Evolutionary conservation across 1,140 invertebrate genomes (phyloP).

Genomic region (honey bee (Apis mellifera)): DNA sequence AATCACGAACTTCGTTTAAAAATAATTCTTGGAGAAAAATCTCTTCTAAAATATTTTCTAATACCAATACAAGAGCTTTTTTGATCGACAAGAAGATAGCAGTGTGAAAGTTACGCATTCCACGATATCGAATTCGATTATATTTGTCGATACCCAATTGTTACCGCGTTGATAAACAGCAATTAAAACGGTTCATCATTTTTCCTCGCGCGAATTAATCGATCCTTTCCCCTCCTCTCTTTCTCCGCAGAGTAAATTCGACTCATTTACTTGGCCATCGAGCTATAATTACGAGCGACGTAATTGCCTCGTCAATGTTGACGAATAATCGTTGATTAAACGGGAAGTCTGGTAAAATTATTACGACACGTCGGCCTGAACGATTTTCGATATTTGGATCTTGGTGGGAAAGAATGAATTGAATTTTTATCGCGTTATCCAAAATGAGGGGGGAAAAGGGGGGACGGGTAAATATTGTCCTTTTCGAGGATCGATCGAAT

Average conservation of each 20-base stretch:
- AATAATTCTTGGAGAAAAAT: too few relatives aligned
- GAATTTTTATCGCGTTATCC: background rate
- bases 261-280: background rate
- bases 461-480: background rate
- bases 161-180: background rate
- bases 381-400: background rate
- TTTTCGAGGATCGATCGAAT: background rate
- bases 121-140: background rate
- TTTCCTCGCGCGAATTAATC: background rate
- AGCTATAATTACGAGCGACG: background rate
- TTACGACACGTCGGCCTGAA: background rate
- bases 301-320: background rate
- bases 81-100: too few relatives aligned
- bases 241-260: background rate
- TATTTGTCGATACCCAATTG: background rate
- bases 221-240: too few relatives aligned
- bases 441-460: background rate
- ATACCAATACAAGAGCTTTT: too few relatives aligned
- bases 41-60: too few relatives aligned
- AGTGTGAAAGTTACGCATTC: too few relatives aligned
- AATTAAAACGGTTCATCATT: background rate
- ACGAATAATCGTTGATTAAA: constrained; percentile 29
- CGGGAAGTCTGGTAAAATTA: background rate
- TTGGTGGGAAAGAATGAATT: too few relatives aligned
- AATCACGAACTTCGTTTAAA: too few relatives aligned